A percentile compares a stretch with the other conserved stretches of the same genome.
Conservation (phyloP, 2,888 invertebrate genomes). For the Timandra comae region DNA sequence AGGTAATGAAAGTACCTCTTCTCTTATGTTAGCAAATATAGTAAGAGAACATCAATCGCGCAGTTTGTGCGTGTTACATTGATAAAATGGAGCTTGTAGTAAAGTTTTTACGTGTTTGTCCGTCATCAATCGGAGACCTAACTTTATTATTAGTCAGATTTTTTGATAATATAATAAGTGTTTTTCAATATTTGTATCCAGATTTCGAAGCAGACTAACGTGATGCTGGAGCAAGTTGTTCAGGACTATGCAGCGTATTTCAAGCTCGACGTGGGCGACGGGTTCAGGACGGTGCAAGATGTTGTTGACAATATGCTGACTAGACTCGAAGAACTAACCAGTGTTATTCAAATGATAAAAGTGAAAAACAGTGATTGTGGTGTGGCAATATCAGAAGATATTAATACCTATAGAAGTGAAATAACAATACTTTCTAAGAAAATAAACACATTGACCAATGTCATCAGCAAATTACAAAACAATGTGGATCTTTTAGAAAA, state of each 20-base stretch:
- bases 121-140: conserved; percentile 48
- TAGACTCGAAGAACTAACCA: conserved; percentile 80
- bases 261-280: conserved; percentile 70
- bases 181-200: conserved; percentile 64
- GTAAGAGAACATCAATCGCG: conserved; percentile 1
- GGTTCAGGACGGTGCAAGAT: conserved; percentile 77
- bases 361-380: conserved; percentile 63
- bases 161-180: conserved; percentile 48
- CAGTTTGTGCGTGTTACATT: too few species aligned
- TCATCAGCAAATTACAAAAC: conserved; percentile 66
- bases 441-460: conserved; percentile 70
- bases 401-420: conserved; percentile 69
- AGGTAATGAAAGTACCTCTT: conserved; percentile 22
- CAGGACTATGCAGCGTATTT: conserved; percentile 75
- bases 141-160: conserved; percentile 54
- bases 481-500: conserved; percentile 77
- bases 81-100: conserved; percentile 50
- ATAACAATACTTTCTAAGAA: conserved; percentile 72
- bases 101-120: conserved; percentile 46
- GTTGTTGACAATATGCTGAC: conserved; percentile 82
- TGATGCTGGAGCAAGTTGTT: conserved; percentile 71
- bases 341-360: conserved; percentile 76
- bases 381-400: conserved; percentile 67
- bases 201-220: conserved; percentile 49
- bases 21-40: conserved; percentile 7